A percentile compares a stretch with the other conserved stretches of the same genome.
Evolutionary conservation across 2,797 vertebrate species (phyloP).

Genomic region (Rhinoraja longicauda): DNA sequence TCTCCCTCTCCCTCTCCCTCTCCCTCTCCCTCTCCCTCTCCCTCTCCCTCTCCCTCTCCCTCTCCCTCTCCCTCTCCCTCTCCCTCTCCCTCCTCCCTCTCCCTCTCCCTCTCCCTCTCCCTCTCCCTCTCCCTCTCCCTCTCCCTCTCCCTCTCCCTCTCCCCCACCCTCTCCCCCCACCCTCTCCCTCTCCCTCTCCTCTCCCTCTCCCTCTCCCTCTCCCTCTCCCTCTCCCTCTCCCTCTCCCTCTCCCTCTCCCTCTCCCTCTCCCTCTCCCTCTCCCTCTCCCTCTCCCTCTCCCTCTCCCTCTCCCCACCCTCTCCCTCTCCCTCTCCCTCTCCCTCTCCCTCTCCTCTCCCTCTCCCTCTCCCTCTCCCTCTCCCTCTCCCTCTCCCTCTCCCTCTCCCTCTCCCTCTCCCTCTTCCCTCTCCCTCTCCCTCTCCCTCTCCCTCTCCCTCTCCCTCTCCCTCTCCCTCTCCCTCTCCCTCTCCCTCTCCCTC

Average conservation of each 20-base stretch:
- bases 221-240: not conserved
- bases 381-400: too few relatives aligned
- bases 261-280: not conserved
- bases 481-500: too few relatives aligned
- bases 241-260: not conserved
- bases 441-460: too few relatives aligned
- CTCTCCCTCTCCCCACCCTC: not conserved
- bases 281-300: not conserved
- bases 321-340: constrained; percentile 30
- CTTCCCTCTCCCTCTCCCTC: too few relatives aligned
- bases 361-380: too few relatives aligned
- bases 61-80: not conserved
- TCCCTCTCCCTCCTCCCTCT: not conserved
- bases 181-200: too few relatives aligned
- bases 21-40: not conserved
- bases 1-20: not conserved
- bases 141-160: not conserved
- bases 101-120: not conserved
- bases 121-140: not conserved
- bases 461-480: too few relatives aligned
- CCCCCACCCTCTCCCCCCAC: not conserved
- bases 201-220: constrained; percentile 41
- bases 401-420: too few relatives aligned
- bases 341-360: not conserved
- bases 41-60: not conserved